Conservation (phyloP, 2,113 vertebrate genomes). For the Polyodon spathula region DNA sequence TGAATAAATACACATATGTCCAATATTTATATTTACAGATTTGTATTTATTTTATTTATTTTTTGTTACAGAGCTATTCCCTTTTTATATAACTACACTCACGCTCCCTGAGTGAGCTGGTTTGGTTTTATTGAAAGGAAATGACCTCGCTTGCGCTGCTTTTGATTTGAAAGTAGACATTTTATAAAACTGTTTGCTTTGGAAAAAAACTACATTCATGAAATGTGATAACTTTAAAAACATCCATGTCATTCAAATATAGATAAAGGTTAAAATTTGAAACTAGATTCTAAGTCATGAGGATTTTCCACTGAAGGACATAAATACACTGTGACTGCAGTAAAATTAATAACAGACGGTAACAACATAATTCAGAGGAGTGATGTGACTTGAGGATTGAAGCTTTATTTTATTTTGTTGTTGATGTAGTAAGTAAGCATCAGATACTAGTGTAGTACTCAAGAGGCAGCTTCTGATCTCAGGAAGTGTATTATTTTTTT, state of each 20-base stretch:
- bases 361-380: not conserved
- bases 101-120: conserved; percentile 24
- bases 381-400: not conserved
- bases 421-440: conserved; percentile 5
- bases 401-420: conserved; percentile 1
- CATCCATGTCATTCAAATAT: conserved; percentile 23
- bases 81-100: conserved; percentile 39
- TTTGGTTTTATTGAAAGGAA: conserved; percentile 28
- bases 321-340: not conserved
- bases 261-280: conserved; percentile 36
- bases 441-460: not conserved
- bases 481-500: not conserved
- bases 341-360: not conserved
- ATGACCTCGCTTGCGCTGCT: conserved; percentile 32
- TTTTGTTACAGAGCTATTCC: conserved; percentile 21
- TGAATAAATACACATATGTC: conserved; percentile 41
- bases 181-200: conserved; percentile 14
- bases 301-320: conserved; percentile 38
- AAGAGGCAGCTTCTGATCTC: not conserved
- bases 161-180: conserved; percentile 33
- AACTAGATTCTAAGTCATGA: conserved; percentile 47
- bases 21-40: conserved; percentile 24
- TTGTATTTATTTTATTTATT: conserved; percentile 6
- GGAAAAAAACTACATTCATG: conserved; percentile 22
- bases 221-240: conserved; percentile 20